These are phyloP conservation scores for Halictus quadricinctus DNA, from an alignment of 2,888 invertebrate genomes.

Conservation along the genomic window DNA sequence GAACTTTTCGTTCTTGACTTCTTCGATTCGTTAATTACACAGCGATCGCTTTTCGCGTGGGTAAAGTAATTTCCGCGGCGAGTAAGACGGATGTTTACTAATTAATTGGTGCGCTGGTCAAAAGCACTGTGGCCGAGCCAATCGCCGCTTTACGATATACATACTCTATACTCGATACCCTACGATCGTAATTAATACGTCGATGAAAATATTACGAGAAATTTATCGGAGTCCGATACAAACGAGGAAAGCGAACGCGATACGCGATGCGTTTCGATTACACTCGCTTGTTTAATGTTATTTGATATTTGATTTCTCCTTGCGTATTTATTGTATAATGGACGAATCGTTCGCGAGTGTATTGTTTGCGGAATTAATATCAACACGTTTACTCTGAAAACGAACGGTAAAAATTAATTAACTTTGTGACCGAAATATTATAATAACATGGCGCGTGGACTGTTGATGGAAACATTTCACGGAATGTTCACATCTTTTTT, in stretches of 20 bases:
- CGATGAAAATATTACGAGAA: constrained; percentile 43
- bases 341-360: background rate
- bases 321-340: background rate
- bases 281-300: background rate
- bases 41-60: constrained; percentile 4
- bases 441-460: background rate
- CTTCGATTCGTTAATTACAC: constrained; percentile 34
- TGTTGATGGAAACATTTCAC: background rate
- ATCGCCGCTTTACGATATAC: constrained; percentile 31
- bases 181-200: constrained; percentile 35
- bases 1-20: background rate
- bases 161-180: background rate
- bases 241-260: background rate
- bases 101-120: constrained; percentile 41
- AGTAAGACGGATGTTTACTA: constrained; percentile 49
- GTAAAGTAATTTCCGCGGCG: constrained; percentile 33
- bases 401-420: background rate
- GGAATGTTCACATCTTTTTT: background rate
- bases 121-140: constrained; percentile 22
- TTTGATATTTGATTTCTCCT: background rate
- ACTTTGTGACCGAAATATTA: background rate
- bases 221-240: constrained; percentile 29
- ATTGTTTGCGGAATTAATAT: constrained; percentile 16
- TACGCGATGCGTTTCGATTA: background rate
- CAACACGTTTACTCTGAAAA: background rate